A percentile compares a stretch with the other conserved stretches of the same genome.
phyloP scores from a whole-genome alignment of 1,140 invertebrate genomes.

The Drosophila guanche region DNA sequence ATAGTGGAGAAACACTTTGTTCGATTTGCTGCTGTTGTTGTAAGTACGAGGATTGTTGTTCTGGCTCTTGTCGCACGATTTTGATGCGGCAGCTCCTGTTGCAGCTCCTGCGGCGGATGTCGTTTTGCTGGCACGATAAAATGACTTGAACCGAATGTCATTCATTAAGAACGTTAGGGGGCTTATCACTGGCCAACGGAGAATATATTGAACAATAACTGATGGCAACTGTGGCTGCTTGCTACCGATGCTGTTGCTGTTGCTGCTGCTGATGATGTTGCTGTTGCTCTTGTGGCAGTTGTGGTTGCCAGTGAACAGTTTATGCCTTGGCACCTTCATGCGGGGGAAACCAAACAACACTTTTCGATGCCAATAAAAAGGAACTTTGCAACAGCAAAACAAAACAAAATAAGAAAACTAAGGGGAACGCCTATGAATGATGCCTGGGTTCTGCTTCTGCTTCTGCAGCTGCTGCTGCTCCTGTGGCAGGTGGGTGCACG shows the following conservation, averaged over 20 bases:
- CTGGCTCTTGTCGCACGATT: constrained; percentile 58
- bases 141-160: constrained; percentile 73
- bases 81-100: constrained; percentile 22
- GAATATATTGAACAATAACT: constrained; percentile 58
- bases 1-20: constrained; percentile 81
- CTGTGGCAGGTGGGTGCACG: not conserved
- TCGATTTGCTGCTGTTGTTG: constrained; percentile 81
- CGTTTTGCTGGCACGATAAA: constrained; percentile 62
- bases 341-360: constrained; percentile 31
- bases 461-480: constrained; percentile 10
- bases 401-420: constrained; percentile 14
- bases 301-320: constrained; percentile 56
- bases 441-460: not conserved
- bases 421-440: not conserved
- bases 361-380: constrained; percentile 13
- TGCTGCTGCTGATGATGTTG: constrained; percentile 6
- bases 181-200: constrained; percentile 57
- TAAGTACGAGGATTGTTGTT: constrained; percentile 81
- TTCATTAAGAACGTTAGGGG: constrained; percentile 79
- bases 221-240: constrained; percentile 26
- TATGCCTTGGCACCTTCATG: constrained; percentile 63
- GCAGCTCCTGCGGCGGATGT: constrained; percentile 49
- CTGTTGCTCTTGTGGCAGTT: constrained; percentile 48
- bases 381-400: constrained; percentile 7
- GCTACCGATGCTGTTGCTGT: constrained; percentile 14